These are phyloP conservation scores for Pachliopta kotzebuea DNA, from an alignment of 2,888 invertebrate species.

Conservation along the genomic window DNA sequence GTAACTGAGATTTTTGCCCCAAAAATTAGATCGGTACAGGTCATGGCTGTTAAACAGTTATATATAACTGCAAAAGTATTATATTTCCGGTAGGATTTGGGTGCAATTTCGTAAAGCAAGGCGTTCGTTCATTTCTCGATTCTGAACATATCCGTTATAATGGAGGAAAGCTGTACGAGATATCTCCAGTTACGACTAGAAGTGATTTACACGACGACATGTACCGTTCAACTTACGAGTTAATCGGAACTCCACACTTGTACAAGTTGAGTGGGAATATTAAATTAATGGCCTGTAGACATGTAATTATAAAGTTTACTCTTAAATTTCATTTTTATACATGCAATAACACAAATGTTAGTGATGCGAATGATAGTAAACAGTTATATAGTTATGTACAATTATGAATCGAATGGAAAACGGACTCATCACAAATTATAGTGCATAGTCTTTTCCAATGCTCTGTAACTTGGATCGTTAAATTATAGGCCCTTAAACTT, in stretches of 20 bases:
- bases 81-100: background rate
- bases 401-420: background rate
- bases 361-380: background rate
- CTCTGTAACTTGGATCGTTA: slow-evolving; percentile 46
- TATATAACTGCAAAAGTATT: background rate
- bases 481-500: slow-evolving; percentile 59
- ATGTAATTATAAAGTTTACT: background rate
- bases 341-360: background rate
- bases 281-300: background rate
- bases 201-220: background rate
- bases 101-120: background rate
- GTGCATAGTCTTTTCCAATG: background rate
- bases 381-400: background rate
- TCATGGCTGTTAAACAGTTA: background rate
- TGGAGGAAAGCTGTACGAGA: slow-evolving; percentile 1
- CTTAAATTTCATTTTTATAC: background rate
- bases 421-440: background rate
- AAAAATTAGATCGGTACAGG: no score
- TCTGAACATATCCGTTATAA: slow-evolving; percentile 1
- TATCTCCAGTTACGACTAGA: slow-evolving; percentile 29
- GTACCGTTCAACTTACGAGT: background rate
- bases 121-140: background rate
- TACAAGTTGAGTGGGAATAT: background rate
- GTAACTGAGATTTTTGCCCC: no score
- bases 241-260: background rate